phyloP scores from a whole-genome alignment of 2,113 vertebrate genomes.

The Channa argus region DNA sequence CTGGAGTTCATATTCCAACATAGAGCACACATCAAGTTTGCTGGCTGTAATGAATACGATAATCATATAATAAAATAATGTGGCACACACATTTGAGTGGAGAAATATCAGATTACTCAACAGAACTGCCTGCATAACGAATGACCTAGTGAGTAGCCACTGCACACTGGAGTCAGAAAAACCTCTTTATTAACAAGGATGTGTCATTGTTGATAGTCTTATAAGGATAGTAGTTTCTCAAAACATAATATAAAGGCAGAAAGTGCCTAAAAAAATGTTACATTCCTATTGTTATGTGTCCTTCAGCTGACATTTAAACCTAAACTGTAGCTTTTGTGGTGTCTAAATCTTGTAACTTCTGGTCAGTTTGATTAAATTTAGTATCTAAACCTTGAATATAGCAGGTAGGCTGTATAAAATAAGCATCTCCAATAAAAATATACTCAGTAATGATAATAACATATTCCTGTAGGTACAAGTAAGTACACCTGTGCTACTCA shows the following conservation, averaged over 20 bases:
- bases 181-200: background rate
- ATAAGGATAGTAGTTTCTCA: background rate
- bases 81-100: slow-evolving; percentile 15
- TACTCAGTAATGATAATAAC: background rate
- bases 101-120: slow-evolving; percentile 35
- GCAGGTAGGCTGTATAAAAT: slow-evolving; percentile 8
- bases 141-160: background rate
- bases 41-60: slow-evolving; percentile 34
- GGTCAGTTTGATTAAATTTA: background rate
- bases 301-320: slow-evolving; percentile 20
- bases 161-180: background rate
- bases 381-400: background rate
- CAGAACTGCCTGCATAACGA: slow-evolving; percentile 7
- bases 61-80: slow-evolving; percentile 47
- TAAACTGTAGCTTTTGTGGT: background rate
- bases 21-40: slow-evolving; percentile 49
- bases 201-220: background rate
- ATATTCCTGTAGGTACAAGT: slow-evolving; percentile 11
- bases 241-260: background rate
- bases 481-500: slow-evolving; percentile 15
- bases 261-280: background rate
- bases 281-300: background rate
- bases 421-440: slow-evolving; percentile 19
- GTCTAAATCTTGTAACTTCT: background rate
- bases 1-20: slow-evolving; percentile 67